phyloP scores from a whole-genome alignment of 2,113 vertebrate genomes.

The Elanoides forficatus region DNA sequence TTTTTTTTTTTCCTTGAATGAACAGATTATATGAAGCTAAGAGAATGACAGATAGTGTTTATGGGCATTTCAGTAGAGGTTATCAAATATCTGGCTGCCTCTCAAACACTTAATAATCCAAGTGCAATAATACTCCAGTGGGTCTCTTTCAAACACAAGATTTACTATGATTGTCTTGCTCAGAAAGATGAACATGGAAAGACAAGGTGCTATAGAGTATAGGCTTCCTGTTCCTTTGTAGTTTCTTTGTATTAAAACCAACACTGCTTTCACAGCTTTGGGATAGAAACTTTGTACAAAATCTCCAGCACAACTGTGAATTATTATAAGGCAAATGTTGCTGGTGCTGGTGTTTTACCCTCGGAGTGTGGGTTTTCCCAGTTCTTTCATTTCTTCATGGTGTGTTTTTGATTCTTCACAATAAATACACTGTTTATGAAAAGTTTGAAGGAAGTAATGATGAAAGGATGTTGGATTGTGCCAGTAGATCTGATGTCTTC shows the following conservation, averaged over 20 bases:
- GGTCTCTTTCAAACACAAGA: neutral
- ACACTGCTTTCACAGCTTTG: neutral
- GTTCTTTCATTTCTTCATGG: neutral
- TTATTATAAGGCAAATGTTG: neutral
- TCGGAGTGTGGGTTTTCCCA: neutral
- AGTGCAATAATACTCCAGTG: neutral
- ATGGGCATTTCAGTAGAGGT: neutral
- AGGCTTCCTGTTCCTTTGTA: neutral
- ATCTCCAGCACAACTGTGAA: neutral
- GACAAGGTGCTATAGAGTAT: neutral
- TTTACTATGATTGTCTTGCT: neutral
- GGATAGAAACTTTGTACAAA: neutral
- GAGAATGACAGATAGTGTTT: neutral
- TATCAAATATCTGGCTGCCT: neutral
- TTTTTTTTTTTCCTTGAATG: neutral
- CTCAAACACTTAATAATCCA: neutral
- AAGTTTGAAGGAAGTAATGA: neutral
- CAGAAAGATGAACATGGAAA: neutral
- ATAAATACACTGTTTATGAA: neutral
- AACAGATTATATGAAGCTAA: neutral
- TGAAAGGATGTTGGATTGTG: neutral
- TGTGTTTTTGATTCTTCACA: neutral
- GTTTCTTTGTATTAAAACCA: neutral
- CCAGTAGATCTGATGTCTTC: neutral
- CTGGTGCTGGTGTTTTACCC: neutral